phyloP scores from a whole-genome alignment of 2,888 invertebrate species.

The Melanostoma scalare region DNA sequence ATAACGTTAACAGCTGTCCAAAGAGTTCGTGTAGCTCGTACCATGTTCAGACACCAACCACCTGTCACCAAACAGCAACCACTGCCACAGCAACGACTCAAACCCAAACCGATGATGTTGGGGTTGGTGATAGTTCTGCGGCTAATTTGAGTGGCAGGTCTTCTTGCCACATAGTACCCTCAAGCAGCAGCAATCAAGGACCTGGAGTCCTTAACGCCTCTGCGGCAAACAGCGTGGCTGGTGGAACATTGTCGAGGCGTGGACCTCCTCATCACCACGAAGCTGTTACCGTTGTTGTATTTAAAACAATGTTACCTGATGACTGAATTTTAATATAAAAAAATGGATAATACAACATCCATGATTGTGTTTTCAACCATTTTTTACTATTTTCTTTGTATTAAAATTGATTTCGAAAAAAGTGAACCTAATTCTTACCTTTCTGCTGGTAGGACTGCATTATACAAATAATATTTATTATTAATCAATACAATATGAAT shows the following conservation, averaged over 20 bases:
- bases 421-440: constrained; percentile 48
- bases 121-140: background rate
- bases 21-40: constrained; percentile 60
- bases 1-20: constrained; percentile 73
- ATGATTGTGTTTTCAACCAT: constrained; percentile 15
- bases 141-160: constrained; percentile 18
- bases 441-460: constrained; percentile 58
- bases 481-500: constrained; percentile 29
- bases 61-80: constrained; percentile 60
- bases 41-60: constrained; percentile 73
- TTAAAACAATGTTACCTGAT: constrained; percentile 83
- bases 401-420: constrained; percentile 15
- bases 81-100: constrained; percentile 79
- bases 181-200: constrained; percentile 50
- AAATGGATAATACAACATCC: constrained; percentile 14
- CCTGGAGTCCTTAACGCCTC: constrained; percentile 44
- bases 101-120: constrained; percentile 80
- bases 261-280: constrained; percentile 77
- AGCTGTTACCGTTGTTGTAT: constrained; percentile 83
- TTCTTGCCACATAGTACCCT: constrained; percentile 42
- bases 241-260: constrained; percentile 48
- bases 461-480: constrained; percentile 55
- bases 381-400: constrained; percentile 40
- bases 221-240: constrained; percentile 46
- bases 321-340: constrained; percentile 80